These are phyloP conservation scores for Phenacoccus solenopsis DNA, from an alignment of 1,140 invertebrate genomes.

Conservation along the genomic window DNA sequence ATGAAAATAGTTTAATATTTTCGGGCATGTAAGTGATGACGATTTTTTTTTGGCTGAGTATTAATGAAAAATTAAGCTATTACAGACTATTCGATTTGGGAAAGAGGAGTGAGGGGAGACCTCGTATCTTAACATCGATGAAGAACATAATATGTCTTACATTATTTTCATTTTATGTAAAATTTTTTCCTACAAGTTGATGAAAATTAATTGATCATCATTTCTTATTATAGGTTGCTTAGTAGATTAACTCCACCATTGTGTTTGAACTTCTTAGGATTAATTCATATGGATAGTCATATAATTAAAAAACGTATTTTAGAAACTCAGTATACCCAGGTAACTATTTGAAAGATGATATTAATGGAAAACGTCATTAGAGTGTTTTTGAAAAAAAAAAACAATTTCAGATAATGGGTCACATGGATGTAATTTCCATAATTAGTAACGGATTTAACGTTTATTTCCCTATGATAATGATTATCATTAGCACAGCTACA, in stretches of 20 bases:
- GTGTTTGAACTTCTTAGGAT: conserved; percentile 93
- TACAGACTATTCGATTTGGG: background rate
- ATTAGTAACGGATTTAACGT: conserved; percentile 98
- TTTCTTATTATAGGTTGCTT: conserved; percentile 45
- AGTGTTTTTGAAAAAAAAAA: too few relatives aligned
- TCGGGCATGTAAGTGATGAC: conserved; percentile 60
- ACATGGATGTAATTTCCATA: conserved; percentile 96
- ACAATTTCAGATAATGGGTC: conserved; percentile 85
- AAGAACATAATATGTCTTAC: too few relatives aligned
- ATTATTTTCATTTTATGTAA: too few relatives aligned
- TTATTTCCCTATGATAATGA: conserved; percentile 95
- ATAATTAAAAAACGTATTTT: conserved; percentile 67
- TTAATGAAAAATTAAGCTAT: background rate
- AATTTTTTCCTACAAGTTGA: background rate
- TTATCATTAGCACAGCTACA: conserved; percentile 84
- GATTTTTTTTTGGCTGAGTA: background rate
- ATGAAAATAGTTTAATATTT: conserved; percentile 97
- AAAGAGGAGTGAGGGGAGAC: background rate
- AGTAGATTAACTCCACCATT: conserved; percentile 94
- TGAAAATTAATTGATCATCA: background rate
- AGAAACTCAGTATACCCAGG: conserved; percentile 82
- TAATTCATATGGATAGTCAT: conserved; percentile 97
- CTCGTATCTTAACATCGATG: too few relatives aligned
- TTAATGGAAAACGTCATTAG: too few relatives aligned
- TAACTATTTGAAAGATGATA: conserved; percentile 31